Evolutionary conservation across 1,140 invertebrate genomes (phyloP).

Genomic region (Argopecten irradians): DNA sequence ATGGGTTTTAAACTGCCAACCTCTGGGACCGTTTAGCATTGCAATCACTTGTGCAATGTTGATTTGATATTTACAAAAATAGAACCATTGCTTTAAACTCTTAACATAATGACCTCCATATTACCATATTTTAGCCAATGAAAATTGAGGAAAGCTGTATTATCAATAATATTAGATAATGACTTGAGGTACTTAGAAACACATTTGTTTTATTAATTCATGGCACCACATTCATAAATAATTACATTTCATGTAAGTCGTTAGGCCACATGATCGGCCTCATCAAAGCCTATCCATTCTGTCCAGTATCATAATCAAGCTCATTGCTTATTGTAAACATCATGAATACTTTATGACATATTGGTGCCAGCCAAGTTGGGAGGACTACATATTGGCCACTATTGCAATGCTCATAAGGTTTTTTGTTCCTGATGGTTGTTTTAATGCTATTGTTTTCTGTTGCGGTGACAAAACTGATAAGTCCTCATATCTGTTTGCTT

Average conservation of each 20-base stretch:
- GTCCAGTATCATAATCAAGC: neutral
- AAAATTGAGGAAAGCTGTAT: too few species aligned
- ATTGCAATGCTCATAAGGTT: neutral
- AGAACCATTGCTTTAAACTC: too few species aligned
- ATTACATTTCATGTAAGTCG: slow-evolving; percentile 15
- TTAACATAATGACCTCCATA: too few species aligned
- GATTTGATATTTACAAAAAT: too few species aligned
- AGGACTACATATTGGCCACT: neutral
- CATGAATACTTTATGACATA: neutral
- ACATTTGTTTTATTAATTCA: neutral
- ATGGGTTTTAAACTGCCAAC: too few species aligned
- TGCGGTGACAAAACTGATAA: neutral
- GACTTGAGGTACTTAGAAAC: neutral
- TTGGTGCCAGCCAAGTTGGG: neutral
- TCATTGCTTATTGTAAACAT: neutral
- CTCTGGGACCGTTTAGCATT: too few species aligned
- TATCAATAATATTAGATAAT: too few species aligned
- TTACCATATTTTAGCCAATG: too few species aligned
- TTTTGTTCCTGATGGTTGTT: neutral
- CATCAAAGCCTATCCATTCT: neutral
- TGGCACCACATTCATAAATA: neutral
- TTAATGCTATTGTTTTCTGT: slow-evolving; percentile 16
- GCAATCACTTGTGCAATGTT: too few species aligned
- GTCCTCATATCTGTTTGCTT: neutral
- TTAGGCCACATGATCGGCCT: neutral